Evolutionary conservation across 2,888 invertebrate genomes (phyloP), one percentile per base, ranked within the genome.

Genomic region (Phyllotreta cruciferae): DNA sequence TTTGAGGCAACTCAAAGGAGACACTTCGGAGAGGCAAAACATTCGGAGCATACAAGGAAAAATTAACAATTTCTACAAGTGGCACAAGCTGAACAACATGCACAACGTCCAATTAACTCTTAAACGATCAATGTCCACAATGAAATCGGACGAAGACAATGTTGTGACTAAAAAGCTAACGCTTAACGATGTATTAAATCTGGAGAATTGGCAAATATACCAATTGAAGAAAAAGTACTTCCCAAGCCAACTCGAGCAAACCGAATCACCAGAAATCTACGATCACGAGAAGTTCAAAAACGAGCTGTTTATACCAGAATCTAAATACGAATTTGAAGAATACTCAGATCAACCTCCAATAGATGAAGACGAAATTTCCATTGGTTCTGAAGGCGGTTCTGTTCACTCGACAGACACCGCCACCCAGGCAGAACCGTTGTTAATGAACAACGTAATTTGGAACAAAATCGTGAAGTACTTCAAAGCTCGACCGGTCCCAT

Each of bases 401-500:
- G 34, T 11, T 9, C 34, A 50, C 41, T 35, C 24, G n/a, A n/a
- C 24, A 9, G 8, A 35, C 9, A 11, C 42, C 13, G 6, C 35
- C n/a, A 47, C 13, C 3, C 38, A 39, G 34, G 1, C 35, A 54
- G 35, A n/a, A 36, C 61, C 14, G 34, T 11, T 4, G 47, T 38
- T 10, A n/a, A n/a, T n/a, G 34, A 37, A 36, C n/a, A 61, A 60
- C 49, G 7, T 36, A 8, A 47, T 77, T 1, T 77, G 74, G 75
- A 63, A 72, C 24, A 72, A 52, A 62, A 64, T 80, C 8, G 64
- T 74, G 3, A 75, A 77, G 56, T 80, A 73, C 66, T 80, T 80
- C 64, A 77, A 76, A 64, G 78, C 80, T 1, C 70, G 75, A 63
- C 78, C 76, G 0, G 71, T 72, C 52, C 80, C 80, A 1, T 53